Evolutionary conservation across 1,140 invertebrate genomes (phyloP).

Genomic region (Paracyclopina nana): DNA sequence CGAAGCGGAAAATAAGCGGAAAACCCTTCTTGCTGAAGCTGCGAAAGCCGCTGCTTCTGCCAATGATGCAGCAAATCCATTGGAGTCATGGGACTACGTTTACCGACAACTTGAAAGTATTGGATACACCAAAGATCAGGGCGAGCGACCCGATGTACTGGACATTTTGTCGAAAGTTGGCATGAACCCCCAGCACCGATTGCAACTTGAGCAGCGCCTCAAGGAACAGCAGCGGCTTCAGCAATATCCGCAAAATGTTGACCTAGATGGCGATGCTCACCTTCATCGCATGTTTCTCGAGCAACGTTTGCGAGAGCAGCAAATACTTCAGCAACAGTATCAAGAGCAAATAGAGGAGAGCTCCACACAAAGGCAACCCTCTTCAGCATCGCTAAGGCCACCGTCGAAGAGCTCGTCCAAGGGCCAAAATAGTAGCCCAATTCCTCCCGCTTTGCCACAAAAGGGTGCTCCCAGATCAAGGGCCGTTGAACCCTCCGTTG

Average conservation of each 20-base stretch:
- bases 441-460: too few species aligned
- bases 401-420: too few species aligned
- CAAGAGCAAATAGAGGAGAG: background rate
- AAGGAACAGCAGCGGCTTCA: background rate
- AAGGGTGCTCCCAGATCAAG: too few species aligned
- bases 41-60: too few species aligned
- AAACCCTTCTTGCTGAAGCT: background rate
- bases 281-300: background rate
- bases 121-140: conserved; percentile 12
- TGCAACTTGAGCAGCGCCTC: background rate
- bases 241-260: background rate
- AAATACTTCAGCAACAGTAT: background rate
- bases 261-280: background rate
- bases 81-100: background rate
- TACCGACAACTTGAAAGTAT: background rate
- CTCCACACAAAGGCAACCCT: background rate
- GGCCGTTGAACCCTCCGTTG: too few species aligned
- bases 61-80: background rate
- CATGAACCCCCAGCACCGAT: background rate
- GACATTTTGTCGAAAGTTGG: background rate
- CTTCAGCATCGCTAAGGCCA: too few species aligned
- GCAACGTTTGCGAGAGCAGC: background rate
- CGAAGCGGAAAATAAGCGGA: background rate
- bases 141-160: conserved; percentile 10
- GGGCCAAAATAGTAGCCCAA: too few species aligned